Evolutionary conservation across 2,113 vertebrate species (phyloP).

Genomic region (Galemys pyrenaicus): DNA sequence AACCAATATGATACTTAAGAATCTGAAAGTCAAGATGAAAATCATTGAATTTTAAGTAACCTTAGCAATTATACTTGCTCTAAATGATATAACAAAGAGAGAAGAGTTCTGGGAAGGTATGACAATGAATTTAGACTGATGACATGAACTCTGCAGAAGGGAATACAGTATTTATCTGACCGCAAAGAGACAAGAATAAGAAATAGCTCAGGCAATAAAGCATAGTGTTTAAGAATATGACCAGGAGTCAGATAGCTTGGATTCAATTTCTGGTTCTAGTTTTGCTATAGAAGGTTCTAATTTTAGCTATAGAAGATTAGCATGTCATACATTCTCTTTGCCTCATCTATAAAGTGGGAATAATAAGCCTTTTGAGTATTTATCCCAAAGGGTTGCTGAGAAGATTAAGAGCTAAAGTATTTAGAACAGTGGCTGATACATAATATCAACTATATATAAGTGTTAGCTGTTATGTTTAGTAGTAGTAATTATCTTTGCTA

Average conservation of each 20-base stretch:
- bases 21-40: neutral
- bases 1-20: neutral
- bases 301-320: neutral
- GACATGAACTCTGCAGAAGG: neutral
- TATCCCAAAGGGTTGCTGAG: neutral
- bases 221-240: neutral
- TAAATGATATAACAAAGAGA: neutral
- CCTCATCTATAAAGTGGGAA: neutral
- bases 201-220: neutral
- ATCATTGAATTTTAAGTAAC: slow-evolving; percentile 1
- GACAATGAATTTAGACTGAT: neutral
- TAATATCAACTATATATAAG: neutral
- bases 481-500: neutral
- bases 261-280: neutral
- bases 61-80: neutral
- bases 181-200: neutral
- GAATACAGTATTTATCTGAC: no score
- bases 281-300: neutral
- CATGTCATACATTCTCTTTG: neutral
- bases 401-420: neutral
- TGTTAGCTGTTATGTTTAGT: neutral
- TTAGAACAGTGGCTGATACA: neutral
- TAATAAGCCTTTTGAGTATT: neutral
- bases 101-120: neutral
- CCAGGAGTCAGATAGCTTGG: neutral